Evolutionary conservation across 2,888 invertebrate species (phyloP).

Genomic region (Drosophila anceps): DNA sequence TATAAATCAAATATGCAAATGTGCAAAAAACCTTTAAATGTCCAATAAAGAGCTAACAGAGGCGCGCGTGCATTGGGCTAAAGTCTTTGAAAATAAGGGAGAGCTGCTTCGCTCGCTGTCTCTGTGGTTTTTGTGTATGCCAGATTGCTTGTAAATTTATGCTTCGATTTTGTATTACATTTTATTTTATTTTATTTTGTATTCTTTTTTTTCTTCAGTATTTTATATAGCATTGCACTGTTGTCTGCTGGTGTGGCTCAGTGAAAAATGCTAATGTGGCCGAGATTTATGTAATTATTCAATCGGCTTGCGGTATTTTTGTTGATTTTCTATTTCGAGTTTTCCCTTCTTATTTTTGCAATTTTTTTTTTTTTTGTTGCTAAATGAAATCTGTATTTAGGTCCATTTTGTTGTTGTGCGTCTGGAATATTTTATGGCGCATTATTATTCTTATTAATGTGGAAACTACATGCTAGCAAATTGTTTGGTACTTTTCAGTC

Average conservation of each 20-base stretch:
- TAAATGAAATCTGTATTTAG: conserved; percentile 67
- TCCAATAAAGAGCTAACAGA: conserved; percentile 69
- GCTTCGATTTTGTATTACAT: conserved; percentile 70
- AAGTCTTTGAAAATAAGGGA: conserved; percentile 1
- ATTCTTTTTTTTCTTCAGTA: conserved; percentile 8
- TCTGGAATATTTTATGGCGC: conserved; percentile 47
- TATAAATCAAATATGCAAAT: conserved; percentile 80
- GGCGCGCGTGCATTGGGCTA: conserved; percentile 1
- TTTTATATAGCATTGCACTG: conserved; percentile 25
- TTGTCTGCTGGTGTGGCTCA: background rate
- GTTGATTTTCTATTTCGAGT: conserved; percentile 23
- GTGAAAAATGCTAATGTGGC: conserved; percentile 72
- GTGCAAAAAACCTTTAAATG: conserved; percentile 78
- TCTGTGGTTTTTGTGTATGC: conserved; percentile 37
- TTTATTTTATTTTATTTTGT: conserved; percentile 13
- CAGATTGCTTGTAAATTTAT: conserved; percentile 79
- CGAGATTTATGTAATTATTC: conserved; percentile 80
- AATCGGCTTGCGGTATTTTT: conserved; percentile 66
- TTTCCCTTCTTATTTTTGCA: conserved; percentile 10
- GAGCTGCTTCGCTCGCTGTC: background rate
- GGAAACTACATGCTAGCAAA: conserved; percentile 15
- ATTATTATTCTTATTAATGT: conserved; percentile 8
- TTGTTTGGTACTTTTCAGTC: conserved; percentile 23
- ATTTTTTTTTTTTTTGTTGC: conserved; percentile 22
- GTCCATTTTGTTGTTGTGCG: conserved; percentile 32